Evolutionary conservation across 2,888 invertebrate species (phyloP).

Genomic region (Stenoptilia bipunctidactyla): DNA sequence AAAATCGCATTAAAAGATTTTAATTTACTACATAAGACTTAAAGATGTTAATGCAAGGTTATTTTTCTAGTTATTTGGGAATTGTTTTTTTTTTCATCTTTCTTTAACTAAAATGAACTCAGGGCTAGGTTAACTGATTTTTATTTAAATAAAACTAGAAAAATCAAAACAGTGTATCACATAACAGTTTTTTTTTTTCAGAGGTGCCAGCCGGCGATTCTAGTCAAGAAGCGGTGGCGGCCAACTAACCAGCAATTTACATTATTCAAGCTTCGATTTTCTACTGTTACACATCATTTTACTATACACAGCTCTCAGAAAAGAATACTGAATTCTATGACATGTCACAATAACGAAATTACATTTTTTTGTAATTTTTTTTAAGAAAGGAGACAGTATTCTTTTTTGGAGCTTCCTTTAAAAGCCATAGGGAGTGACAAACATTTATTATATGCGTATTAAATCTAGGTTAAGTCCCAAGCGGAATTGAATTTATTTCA

Average conservation of each 20-base stretch:
- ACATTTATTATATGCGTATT: conserved; percentile 65
- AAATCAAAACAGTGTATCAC: no score
- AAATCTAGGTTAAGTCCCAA: conserved; percentile 55
- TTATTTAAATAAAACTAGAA: no score
- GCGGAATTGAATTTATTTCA: conserved; percentile 60
- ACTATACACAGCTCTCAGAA: conserved; percentile 1
- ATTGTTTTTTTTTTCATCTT: no score
- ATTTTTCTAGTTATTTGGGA: no score
- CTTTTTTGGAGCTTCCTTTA: conserved; percentile 14
- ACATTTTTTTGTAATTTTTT: no score
- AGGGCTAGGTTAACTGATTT: no score
- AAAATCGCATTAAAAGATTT: no score
- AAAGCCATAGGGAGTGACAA: conserved; percentile 54
- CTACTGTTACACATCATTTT: conserved; percentile 26
- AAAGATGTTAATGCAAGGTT: no score
- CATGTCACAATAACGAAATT: no score
- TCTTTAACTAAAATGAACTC: no score
- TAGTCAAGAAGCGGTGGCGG: conserved; percentile 40
- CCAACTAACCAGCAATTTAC: conserved; percentile 31
- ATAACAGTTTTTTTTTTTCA: no score
- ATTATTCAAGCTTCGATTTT: conserved; percentile 34
- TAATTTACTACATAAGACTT: no score
- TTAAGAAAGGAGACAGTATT: not conserved
- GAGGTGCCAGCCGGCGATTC: conserved; percentile 34
- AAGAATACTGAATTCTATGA: not conserved